Base-by-base conservation (phyloP, 2,113 vertebrate genomes). In the Nipponia nippon region DNA sequence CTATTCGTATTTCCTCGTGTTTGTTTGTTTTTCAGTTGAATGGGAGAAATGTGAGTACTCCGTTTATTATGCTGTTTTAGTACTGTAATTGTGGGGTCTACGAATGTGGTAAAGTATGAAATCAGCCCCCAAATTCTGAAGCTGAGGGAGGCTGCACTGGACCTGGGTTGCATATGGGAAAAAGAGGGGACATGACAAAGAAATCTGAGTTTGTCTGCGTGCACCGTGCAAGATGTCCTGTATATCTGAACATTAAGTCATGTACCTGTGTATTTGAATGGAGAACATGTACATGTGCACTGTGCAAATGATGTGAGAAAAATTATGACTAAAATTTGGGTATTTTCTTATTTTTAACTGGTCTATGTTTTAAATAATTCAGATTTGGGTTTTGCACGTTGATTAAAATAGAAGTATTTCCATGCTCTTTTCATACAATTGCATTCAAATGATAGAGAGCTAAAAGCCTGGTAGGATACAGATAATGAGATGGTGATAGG, bases 1-100 rank as follows among this genome's bases (percentile, higher is more conserved):
- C 10, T 70, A 29, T 85, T 92, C 5, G 12, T 71, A 62, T 89
- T 84, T 93, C 18, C 49, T 69, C 15, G 14, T 56, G 53, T 73
- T 94, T 88, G 40, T 66, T 87, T 96, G 38, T 22, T 79, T 95
- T 93, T 47, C 44, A 56, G 26, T 66, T 81, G 50, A 95, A 88
- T 83, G 47, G 49, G 49, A 88, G 67, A 90, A 90, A 88, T 73
- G 8, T n/a, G 58, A 80, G 6, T 72, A n/a, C 36, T 52, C 49
- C 69, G 58, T 22, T 89, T 11, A 71, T 75, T 61, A 46, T 58
- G 53, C 42, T 42, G 36, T 40, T 46, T 46, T 55, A 58, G 55
- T 67, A 50, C 52, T 59, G 9, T 50, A 84, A 53, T 20, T 55
- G 27, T 58, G 29, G 25, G 7, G 36, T 42, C 19, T 75, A 22